Conservation (phyloP, 2,113 vertebrate species). For the Octodon degus region DNA sequence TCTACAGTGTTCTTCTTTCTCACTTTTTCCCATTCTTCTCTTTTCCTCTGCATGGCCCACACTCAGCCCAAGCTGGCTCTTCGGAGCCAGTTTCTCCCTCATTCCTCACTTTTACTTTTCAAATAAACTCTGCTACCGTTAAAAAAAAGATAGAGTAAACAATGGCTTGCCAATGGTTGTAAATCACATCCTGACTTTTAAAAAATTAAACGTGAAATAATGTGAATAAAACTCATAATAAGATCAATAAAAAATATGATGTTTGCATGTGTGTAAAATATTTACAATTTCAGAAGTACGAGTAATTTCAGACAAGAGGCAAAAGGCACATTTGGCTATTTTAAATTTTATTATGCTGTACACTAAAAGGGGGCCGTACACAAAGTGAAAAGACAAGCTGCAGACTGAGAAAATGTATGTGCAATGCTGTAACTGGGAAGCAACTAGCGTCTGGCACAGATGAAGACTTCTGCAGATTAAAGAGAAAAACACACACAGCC, state of each 20-base stretch:
- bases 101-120: not conserved
- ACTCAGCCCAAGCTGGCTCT: not conserved
- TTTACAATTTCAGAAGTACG: not conserved
- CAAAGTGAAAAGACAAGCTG: conserved; percentile 3
- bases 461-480: not conserved
- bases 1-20: not conserved
- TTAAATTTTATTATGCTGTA: not conserved
- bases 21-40: not conserved
- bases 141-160: not conserved
- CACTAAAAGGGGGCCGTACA: not conserved
- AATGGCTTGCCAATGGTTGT: not conserved
- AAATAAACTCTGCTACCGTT: not conserved
- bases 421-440: not conserved
- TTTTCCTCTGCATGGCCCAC: not conserved
- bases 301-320: conserved; percentile 11
- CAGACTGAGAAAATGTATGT: not conserved
- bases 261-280: not conserved
- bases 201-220: conserved; percentile 21
- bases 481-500: not conserved
- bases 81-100: not conserved
- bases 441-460: not conserved
- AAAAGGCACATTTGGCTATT: not conserved
- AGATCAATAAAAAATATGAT: not conserved
- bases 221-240: not conserved
- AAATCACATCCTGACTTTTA: conserved; percentile 44